A percentile compares a stretch with the other conserved stretches of the same genome.
Evolutionary conservation across 2,113 vertebrate genomes (phyloP).

Genomic region (Dromas ardeola): DNA sequence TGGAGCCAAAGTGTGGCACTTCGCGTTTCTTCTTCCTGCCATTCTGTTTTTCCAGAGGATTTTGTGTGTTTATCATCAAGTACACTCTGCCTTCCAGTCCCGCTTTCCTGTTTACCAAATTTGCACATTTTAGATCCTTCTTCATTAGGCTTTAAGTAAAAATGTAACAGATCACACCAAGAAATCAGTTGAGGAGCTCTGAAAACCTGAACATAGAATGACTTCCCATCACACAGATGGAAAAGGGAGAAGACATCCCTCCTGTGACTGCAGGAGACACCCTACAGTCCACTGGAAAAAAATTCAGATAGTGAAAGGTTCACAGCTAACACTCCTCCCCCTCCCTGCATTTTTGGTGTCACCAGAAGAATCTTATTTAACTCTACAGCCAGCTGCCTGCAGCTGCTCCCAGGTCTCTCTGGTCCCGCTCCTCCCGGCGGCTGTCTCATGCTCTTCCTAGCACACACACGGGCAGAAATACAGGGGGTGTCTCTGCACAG

Average conservation of each 20-base stretch:
- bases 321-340: background rate
- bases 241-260: background rate
- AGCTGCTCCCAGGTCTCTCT: background rate
- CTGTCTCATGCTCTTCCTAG: background rate
- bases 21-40: background rate
- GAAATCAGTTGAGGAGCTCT: background rate
- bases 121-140: background rate
- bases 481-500: background rate
- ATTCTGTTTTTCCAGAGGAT: background rate
- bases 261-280: background rate
- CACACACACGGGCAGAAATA: background rate
- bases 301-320: background rate
- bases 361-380: background rate
- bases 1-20: background rate
- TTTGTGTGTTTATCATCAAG: background rate
- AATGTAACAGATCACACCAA: background rate
- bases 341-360: background rate
- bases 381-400: rapidly evolving
- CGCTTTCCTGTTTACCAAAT: background rate
- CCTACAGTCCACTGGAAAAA: background rate
- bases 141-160: background rate
- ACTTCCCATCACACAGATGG: background rate
- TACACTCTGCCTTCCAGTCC: background rate
- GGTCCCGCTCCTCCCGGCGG: background rate
- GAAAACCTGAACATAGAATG: background rate